These are phyloP conservation scores for Sinotaia quadrata DNA, from an alignment of 2,888 invertebrate species.

Conservation along the genomic window DNA sequence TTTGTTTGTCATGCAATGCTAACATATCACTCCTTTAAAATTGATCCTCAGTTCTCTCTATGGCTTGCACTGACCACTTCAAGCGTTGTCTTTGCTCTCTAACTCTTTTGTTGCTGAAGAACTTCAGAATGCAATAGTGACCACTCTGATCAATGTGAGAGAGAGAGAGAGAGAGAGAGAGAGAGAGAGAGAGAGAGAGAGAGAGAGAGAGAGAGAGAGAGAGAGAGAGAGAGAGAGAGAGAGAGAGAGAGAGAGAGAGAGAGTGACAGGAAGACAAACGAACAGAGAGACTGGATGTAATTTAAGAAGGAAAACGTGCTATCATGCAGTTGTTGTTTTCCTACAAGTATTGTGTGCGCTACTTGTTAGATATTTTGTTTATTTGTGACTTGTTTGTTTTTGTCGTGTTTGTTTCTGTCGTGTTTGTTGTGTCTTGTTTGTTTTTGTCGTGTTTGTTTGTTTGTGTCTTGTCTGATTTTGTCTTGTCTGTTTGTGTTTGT, in stretches of 20 bases:
- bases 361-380: background rate
- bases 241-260: background rate
- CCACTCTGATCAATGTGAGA: too few relatives aligned
- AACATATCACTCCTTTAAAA: too few relatives aligned
- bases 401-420: background rate
- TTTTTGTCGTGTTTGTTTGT: background rate
- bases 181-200: background rate
- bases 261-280: background rate
- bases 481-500: background rate
- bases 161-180: conserved; percentile 5
- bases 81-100: too few relatives aligned
- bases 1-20: too few relatives aligned
- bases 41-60: too few relatives aligned
- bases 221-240: background rate
- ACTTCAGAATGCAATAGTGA: background rate
- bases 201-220: background rate
- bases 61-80: too few relatives aligned
- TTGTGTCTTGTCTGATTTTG: background rate
- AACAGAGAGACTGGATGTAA: background rate
- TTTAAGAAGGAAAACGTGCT: too few relatives aligned
- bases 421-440: background rate
- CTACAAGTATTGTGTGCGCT: background rate
- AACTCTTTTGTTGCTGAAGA: too few relatives aligned
- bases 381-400: background rate
- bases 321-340: background rate